A percentile compares a stretch with the other conserved stretches of the same genome.
Conservation (phyloP, 92 coral and sea anemone genomes). For the Heliopora coerulea region DNA sequence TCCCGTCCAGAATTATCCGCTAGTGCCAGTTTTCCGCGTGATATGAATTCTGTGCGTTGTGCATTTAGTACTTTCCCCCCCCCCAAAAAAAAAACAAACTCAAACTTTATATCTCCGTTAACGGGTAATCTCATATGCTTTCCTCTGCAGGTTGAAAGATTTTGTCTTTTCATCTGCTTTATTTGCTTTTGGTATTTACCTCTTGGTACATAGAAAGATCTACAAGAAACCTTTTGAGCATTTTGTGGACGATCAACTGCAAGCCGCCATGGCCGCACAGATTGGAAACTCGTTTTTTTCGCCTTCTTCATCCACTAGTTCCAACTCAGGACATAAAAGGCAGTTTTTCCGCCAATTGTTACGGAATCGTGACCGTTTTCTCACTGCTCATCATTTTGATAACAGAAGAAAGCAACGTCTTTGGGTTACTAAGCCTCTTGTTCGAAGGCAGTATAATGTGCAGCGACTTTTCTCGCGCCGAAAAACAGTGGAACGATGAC, state of each 20-base stretch:
- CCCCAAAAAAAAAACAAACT: no score
- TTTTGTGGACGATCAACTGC: background rate
- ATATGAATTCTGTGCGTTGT: no score
- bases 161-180: background rate
- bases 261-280: background rate
- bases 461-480: conserved; percentile 44
- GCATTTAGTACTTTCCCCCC: no score
- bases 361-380: background rate
- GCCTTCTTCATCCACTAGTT: background rate
- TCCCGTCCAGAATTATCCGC: no score
- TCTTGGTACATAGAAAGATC: background rate
- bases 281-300: background rate
- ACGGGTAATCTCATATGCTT: no score
- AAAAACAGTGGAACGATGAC: background rate
- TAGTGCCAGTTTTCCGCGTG: no score
- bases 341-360: background rate
- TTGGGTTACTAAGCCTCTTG: conserved; percentile 71
- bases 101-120: no score
- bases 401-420: conserved; percentile 65
- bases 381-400: background rate
- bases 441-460: conserved; percentile 72
- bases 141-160: background rate
- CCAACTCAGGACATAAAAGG: background rate
- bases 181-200: background rate
- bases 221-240: background rate